phyloP scores from a whole-genome alignment of 1,140 invertebrate genomes.

The Cydia pomonella region DNA sequence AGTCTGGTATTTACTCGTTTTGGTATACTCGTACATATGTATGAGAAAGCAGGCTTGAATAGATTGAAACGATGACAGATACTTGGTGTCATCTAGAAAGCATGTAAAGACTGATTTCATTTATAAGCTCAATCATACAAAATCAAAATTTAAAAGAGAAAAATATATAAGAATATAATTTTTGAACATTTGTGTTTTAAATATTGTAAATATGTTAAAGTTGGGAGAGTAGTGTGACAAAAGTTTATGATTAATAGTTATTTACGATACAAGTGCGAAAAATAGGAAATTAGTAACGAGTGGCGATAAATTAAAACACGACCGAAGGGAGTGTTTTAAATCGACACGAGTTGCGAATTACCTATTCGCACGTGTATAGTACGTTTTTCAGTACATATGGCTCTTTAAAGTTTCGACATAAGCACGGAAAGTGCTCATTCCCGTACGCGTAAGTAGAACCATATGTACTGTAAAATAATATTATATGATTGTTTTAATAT shows the following conservation, averaged over 20 bases:
- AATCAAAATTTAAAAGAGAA: conserved; percentile 37
- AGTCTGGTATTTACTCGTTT: too few relatives aligned
- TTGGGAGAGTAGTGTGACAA: conserved; percentile 10
- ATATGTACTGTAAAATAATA: conserved; percentile 5
- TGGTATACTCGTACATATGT: too few relatives aligned
- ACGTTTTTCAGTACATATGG: too few relatives aligned
- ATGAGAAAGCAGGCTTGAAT: conserved; percentile 7
- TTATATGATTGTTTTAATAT: conserved; percentile 1
- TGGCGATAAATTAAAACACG: too few relatives aligned
- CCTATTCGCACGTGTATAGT: too few relatives aligned
- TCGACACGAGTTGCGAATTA: too few relatives aligned
- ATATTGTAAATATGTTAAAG: conserved; percentile 34
- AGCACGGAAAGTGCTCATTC: too few relatives aligned
- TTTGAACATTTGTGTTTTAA: conserved; percentile 45
- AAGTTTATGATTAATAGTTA: conserved; percentile 13
- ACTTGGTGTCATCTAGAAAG: conserved; percentile 15
- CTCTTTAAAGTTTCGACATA: too few relatives aligned
- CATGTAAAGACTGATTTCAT: conserved; percentile 52
- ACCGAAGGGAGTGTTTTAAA: too few relatives aligned
- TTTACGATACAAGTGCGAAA: too few relatives aligned
- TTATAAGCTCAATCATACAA: conserved; percentile 47
- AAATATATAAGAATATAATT: conserved; percentile 45
- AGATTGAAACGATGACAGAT: neutral
- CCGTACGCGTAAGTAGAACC: too few relatives aligned
- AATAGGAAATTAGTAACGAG: too few relatives aligned